A percentile compares a stretch with the other conserved stretches of the same genome.
phyloP scores from a whole-genome alignment of 64 coral and sea anemone species.

The Anthopleura sola region DNA sequence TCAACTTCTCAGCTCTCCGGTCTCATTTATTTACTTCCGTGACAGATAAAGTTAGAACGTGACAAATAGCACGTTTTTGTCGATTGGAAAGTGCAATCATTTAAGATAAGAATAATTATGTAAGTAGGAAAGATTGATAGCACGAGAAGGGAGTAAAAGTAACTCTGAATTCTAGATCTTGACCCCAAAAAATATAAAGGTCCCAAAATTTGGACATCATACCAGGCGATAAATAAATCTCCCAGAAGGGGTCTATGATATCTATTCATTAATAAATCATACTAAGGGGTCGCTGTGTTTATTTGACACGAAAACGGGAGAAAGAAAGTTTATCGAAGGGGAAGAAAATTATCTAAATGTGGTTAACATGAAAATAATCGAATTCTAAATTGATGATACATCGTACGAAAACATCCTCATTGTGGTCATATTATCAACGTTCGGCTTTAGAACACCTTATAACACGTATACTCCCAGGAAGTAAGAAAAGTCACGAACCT shows the following conservation, averaged over 20 bases:
- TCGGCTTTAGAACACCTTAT: neutral
- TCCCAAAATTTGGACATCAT: neutral
- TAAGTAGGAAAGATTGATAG: neutral
- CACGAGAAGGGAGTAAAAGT: neutral
- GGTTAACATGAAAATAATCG: neutral
- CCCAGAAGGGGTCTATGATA: neutral
- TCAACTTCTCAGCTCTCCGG: neutral
- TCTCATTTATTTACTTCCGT: neutral
- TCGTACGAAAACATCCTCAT: neutral
- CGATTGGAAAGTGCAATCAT: conserved; percentile 7
- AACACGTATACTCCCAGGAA: conserved; percentile 2
- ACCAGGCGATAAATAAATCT: neutral
- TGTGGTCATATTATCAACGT: neutral
- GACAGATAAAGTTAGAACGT: neutral
- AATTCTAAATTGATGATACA: neutral
- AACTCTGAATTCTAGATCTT: neutral
- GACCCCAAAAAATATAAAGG: neutral
- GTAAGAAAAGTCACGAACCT: neutral
- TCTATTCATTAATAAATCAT: neutral
- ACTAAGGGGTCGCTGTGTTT: neutral
- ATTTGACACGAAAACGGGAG: neutral
- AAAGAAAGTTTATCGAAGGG: neutral
- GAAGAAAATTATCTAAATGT: neutral
- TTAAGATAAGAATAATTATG: neutral
- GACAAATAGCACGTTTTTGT: neutral